These are phyloP conservation scores for Polyodon spathula DNA, from an alignment of 2,113 vertebrate species.

Conservation along the genomic window DNA sequence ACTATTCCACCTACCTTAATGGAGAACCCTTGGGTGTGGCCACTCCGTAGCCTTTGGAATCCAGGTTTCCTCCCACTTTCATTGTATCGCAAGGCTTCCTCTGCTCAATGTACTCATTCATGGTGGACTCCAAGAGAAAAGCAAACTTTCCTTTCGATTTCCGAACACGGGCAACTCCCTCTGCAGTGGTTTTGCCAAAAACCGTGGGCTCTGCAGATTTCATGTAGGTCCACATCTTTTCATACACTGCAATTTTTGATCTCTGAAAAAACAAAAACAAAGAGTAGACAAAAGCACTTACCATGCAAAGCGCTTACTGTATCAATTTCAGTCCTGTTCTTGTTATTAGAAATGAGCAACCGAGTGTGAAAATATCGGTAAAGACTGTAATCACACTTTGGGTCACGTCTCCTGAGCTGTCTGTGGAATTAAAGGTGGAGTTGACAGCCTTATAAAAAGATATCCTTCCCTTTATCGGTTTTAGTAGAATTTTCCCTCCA, in stretches of 20 bases:
- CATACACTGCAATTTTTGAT: conserved; percentile 98
- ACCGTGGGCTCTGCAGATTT: conserved; percentile 94
- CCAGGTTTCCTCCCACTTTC: conserved; percentile 99
- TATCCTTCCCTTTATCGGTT: no score
- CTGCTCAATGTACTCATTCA: conserved; percentile 99
- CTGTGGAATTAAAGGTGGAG: no score
- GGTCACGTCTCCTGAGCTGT: no score
- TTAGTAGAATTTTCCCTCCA: no score
- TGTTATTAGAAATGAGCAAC: no score
- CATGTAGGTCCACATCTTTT: conserved; percentile 99
- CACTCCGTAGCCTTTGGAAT: conserved; percentile 98
- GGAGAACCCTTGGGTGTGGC: conserved; percentile 97
- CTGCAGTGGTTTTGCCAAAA: conserved; percentile 92
- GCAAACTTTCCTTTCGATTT: conserved; percentile 98
- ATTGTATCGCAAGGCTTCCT: conserved; percentile 98
- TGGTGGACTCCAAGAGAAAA: conserved; percentile 98
- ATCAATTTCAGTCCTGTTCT: no score
- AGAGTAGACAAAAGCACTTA: conserved; percentile 5
- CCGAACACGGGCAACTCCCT: conserved; percentile 92
- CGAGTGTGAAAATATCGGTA: no score
- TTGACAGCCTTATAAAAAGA: no score
- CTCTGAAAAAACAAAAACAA: conserved; percentile 52
- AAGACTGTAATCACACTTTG: no score
- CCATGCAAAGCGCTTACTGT: no score
- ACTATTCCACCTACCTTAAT: conserved; percentile 99